Percentiles rank a stretch among this genome's conserved stretches.
Conservation (phyloP, 2,113 vertebrate genomes). For the Geothlypis trichas region DNA sequence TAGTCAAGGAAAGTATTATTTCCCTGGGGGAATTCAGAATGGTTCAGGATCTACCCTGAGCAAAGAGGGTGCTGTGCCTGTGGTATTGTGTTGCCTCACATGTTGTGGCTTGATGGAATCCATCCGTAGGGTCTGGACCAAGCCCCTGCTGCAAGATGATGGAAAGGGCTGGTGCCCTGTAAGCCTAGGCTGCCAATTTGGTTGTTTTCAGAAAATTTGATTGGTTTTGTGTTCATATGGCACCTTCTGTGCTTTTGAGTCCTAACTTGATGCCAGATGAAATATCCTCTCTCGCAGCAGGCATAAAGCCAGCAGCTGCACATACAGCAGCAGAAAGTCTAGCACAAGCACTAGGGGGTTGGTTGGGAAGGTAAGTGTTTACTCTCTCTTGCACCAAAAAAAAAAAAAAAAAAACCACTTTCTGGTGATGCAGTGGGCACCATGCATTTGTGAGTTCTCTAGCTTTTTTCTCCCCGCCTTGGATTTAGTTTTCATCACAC, state of each 20-base stretch:
- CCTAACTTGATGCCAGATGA: background rate
- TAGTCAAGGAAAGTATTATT: background rate
- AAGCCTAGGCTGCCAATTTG: background rate
- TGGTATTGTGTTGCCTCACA: rapidly evolving
- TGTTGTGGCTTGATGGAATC: background rate
- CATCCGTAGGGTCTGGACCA: background rate
- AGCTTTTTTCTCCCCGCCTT: rapidly evolving
- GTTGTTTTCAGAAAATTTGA: background rate
- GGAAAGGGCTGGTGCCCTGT: background rate
- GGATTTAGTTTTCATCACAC: background rate
- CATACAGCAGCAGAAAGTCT: background rate
- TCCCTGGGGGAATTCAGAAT: background rate
- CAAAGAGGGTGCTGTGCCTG: background rate
- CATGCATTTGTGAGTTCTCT: background rate
- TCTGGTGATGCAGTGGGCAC: background rate
- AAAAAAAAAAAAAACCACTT: background rate
- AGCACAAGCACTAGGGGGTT: background rate
- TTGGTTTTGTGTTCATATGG: background rate
- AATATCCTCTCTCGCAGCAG: background rate
- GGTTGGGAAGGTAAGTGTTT: background rate
- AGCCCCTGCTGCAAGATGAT: background rate
- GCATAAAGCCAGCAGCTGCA: background rate
- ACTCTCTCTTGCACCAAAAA: background rate
- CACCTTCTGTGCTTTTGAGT: background rate
- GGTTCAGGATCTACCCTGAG: background rate